phyloP scores from a whole-genome alignment of 2,888 invertebrate genomes.

The Papilio protenor region DNA sequence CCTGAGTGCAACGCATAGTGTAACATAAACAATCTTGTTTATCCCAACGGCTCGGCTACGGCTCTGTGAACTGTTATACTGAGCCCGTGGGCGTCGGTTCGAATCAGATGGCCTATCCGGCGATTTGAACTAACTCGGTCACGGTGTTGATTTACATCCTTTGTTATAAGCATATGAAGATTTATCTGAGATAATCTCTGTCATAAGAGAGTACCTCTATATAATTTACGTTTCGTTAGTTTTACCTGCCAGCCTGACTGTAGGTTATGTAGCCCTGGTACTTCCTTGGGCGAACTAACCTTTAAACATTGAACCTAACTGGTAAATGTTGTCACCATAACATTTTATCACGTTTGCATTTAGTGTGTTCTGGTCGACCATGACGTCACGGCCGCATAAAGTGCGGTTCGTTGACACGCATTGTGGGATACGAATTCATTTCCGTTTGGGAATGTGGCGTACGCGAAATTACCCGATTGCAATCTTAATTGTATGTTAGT shows the following conservation, averaged over 20 bases:
- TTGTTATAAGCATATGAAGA: not conserved
- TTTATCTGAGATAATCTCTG: not conserved
- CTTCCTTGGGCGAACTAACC: not conserved
- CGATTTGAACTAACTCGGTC: conserved; percentile 11
- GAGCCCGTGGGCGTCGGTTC: not conserved
- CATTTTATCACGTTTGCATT: not conserved
- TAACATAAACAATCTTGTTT: conserved; percentile 10
- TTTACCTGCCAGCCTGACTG: not conserved
- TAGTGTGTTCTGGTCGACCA: not conserved
- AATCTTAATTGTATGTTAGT: not conserved
- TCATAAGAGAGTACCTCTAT: not conserved
- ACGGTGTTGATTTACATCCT: not conserved
- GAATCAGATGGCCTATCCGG: conserved; percentile 12
- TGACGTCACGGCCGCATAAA: conserved; percentile 15
- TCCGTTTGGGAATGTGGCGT: not conserved
- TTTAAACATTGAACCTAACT: not conserved
- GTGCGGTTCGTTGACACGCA: conserved; percentile 22
- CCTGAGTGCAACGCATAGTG: not conserved
- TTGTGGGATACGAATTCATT: conserved; percentile 30
- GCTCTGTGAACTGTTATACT: conserved; percentile 5
- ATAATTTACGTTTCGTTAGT: not conserved
- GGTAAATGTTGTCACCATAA: not conserved
- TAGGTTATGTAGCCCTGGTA: not conserved
- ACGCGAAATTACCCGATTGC: not conserved
- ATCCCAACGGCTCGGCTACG: not conserved